Evolutionary conservation across 2,888 invertebrate genomes (phyloP).

Genomic region (Polydesmus complanatus): DNA sequence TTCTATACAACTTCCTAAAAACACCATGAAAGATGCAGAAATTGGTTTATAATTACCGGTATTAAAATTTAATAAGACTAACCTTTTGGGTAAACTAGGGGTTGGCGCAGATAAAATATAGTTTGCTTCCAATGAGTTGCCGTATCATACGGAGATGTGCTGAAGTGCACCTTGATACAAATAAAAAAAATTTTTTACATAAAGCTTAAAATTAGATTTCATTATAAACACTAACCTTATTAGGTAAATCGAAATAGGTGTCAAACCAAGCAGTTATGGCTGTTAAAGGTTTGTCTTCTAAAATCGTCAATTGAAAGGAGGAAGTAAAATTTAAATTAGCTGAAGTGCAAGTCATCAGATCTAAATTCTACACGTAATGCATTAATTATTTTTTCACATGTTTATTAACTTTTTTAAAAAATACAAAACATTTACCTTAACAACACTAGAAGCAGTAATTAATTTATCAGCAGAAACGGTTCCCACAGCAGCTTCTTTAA

Average conservation of each 20-base stretch:
- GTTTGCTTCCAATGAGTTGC: constrained; percentile 63
- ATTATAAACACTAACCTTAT: constrained; percentile 24
- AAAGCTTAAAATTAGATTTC: background rate
- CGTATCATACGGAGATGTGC: constrained; percentile 43
- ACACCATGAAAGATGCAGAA: constrained; percentile 15
- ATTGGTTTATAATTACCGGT: too few species aligned
- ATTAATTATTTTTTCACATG: too few species aligned
- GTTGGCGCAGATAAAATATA: constrained; percentile 49
- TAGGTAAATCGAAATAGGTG: constrained; percentile 58
- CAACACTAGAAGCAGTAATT: constrained; percentile 48
- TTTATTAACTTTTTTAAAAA: background rate
- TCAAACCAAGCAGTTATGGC: constrained; percentile 85
- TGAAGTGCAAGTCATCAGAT: constrained; percentile 54
- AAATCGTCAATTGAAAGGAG: constrained; percentile 28
- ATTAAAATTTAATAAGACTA: too few species aligned
- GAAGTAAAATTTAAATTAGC: constrained; percentile 39
- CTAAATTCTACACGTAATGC: constrained; percentile 46
- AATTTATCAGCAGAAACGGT: constrained; percentile 48
- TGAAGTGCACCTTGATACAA: constrained; percentile 32
- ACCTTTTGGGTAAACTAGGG: constrained; percentile 28
- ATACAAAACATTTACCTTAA: constrained; percentile 27
- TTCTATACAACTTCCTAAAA: constrained; percentile 22
- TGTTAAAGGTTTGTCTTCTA: constrained; percentile 52
- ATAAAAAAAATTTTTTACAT: background rate
- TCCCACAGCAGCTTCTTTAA: constrained; percentile 60